Evolutionary conservation across 2,113 vertebrate genomes (phyloP).

Genomic region (Elaphurus davidianus): DNA sequence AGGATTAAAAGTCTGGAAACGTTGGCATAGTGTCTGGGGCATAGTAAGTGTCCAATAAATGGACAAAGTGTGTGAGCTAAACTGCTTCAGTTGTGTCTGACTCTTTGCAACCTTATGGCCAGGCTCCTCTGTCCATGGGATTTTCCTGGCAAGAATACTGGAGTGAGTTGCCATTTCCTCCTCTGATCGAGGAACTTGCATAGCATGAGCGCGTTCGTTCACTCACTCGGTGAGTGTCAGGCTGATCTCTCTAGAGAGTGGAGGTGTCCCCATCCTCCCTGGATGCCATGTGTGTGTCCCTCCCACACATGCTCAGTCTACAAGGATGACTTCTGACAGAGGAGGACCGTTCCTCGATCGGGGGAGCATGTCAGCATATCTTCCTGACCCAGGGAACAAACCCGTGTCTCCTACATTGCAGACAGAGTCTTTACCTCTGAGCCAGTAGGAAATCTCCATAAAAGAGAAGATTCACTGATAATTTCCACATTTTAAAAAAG

Average conservation of each 20-base stretch:
- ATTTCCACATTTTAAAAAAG: not conserved
- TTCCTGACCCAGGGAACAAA: not conserved
- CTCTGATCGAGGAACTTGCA: too few relatives aligned
- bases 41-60: not conserved
- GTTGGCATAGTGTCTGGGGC: not conserved
- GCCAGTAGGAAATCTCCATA: not conserved
- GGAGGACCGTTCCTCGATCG: too few relatives aligned
- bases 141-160: not conserved
- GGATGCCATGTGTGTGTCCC: too few relatives aligned
- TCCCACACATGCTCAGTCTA: too few relatives aligned
- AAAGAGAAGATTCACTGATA: not conserved
- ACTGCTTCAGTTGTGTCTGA: not conserved
- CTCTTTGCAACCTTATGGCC: not conserved
- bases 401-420: not conserved
- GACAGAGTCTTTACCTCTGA: not conserved
- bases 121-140: not conserved
- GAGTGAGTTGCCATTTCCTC: not conserved
- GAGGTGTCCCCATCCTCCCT: too few relatives aligned
- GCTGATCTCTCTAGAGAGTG: too few relatives aligned
- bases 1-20: not conserved
- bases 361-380: too few relatives aligned
- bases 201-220: too few relatives aligned
- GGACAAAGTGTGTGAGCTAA: not conserved
- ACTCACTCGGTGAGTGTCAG: too few relatives aligned
- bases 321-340: too few relatives aligned